Evolutionary conservation across 23 tunicate genomes (phyloP), one percentile per base, ranked within the genome.

Genomic region (Trididemnum nubilum): DNA sequence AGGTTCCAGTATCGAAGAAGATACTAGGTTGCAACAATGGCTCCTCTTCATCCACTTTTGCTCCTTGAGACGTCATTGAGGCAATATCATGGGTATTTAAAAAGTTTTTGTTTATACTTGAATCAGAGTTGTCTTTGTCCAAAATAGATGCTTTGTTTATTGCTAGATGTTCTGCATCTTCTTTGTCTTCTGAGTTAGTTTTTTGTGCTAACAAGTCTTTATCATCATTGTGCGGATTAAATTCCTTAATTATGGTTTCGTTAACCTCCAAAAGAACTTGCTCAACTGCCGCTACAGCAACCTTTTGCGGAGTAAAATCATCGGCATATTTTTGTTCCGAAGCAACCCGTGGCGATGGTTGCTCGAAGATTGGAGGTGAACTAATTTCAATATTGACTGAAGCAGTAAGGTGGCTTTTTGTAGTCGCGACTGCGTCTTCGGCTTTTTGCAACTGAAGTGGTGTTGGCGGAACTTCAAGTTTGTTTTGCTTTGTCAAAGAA

Each of bases 381-480:
- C n/a, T 67, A 7, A 67, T 7, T n/a, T 67, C n/a, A 33, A 67
- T 67, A n/a, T 33, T 67, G 38, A 33, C 74, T 33, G 38, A 12
- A 9, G 74, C 38, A 9, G 74, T 67, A 67, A 31, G 33, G 33
- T 67, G 74, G 74, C 74, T 67, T 33, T 67, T 67, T 3, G 74
- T 37, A 32, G 74, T 67, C 38, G 74, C 31, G 33, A 67, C 3
- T 33, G 31, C 38, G 38, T 67, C 38, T 7, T 67, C 74, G 4
- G 2, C 74, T 3, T 15, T n/a, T 12, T 22, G 5, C 26, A n/a
- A 61, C n/a, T 61, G 22, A 23, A 26, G 54, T 44, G 15, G 54
- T 7, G 15, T 7, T 9, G 9, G 9, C 12, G 15, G 12, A n/a
- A n/a, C n/a, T n/a, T n/a, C n/a, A n/a, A n/a, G 57, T 25, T 61